phyloP scores from a whole-genome alignment of 2,797 vertebrate genomes.

The Apodemus agrarius region DNA sequence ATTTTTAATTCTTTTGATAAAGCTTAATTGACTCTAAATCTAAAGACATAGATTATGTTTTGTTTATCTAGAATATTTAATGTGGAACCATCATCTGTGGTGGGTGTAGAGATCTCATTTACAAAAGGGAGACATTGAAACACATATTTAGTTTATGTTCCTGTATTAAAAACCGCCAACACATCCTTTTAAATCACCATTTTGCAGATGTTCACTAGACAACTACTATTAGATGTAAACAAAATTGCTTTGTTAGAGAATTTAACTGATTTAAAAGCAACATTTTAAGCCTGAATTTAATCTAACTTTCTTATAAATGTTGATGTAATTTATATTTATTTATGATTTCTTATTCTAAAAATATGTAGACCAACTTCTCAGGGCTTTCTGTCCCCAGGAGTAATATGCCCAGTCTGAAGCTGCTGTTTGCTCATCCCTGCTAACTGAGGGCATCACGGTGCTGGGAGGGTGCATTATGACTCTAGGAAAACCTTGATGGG shows the following conservation, averaged over 20 bases:
- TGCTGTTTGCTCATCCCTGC: neutral
- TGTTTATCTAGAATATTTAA: slow-evolving; percentile 42
- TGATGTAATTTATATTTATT: slow-evolving; percentile 69
- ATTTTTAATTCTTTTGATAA: slow-evolving; percentile 9
- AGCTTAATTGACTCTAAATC: slow-evolving; percentile 26
- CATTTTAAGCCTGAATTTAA: neutral
- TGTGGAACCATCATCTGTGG: slow-evolving; percentile 52
- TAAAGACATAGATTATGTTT: slow-evolving; percentile 48
- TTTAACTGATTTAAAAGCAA: slow-evolving; percentile 57
- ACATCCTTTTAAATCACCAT: slow-evolving; percentile 57
- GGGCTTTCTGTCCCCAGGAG: slow-evolving; percentile 2
- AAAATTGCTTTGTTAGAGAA: slow-evolving; percentile 56
- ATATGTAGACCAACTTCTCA: slow-evolving; percentile 45
- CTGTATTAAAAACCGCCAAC: slow-evolving; percentile 53
- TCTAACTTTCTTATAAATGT: slow-evolving; percentile 36
- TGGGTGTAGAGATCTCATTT: slow-evolving; percentile 2
- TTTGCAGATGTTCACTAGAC: slow-evolving; percentile 62
- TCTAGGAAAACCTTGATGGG: neutral
- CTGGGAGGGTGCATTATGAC: neutral
- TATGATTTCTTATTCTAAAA: slow-evolving; percentile 74
- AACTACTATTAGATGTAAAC: slow-evolving; percentile 53
- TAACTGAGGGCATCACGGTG: slow-evolving; percentile 9
- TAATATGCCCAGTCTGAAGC: slow-evolving; percentile 9
- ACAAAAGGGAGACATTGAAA: slow-evolving; percentile 52
- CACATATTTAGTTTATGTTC: slow-evolving; percentile 58